Evolutionary conservation across 2,797 vertebrate species (phyloP).

Genomic region (Chromis chromis): DNA sequence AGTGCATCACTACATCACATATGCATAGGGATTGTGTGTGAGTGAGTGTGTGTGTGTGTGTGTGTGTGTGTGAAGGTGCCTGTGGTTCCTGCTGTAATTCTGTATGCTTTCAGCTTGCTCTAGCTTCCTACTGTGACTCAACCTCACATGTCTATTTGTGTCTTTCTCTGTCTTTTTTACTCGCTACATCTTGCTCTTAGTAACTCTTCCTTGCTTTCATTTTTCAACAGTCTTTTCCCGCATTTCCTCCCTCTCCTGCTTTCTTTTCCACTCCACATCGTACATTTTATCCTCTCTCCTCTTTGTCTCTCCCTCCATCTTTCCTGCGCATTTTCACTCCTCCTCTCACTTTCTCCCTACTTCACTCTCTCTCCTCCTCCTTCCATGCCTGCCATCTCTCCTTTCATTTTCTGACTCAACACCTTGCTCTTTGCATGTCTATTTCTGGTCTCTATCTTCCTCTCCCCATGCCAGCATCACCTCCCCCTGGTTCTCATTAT

Average conservation of each 20-base stretch:
- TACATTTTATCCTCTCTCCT: conserved; percentile 40
- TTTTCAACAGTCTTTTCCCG: conserved; percentile 17
- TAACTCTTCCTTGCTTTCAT: conserved; percentile 47
- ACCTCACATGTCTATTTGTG: conserved; percentile 68
- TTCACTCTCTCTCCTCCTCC: conserved; percentile 30
- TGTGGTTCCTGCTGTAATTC: conserved; percentile 68
- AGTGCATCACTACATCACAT: conserved; percentile 53
- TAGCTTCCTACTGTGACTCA: conserved; percentile 75
- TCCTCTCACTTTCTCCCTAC: conserved; percentile 38
- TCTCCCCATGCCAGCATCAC: conserved; percentile 78
- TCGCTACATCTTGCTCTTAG: conserved; percentile 34
- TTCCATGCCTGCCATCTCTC: conserved; percentile 61
- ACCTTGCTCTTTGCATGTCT: conserved; percentile 83
- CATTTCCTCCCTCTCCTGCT: conserved; percentile 8
- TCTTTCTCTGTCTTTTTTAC: conserved; percentile 44
- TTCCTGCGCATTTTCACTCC: conserved; percentile 39
- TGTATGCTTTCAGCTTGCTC: conserved; percentile 72
- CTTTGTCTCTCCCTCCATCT: conserved; percentile 49
- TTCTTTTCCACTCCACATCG: conserved; percentile 38
- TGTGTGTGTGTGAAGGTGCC: conserved; percentile 41
- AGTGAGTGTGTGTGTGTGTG: conserved; percentile 22
- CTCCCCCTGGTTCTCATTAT: conserved; percentile 87
- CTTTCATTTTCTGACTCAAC: conserved; percentile 86
- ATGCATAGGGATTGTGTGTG: conserved; percentile 37
- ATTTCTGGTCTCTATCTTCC: conserved; percentile 79